Base-by-base conservation (phyloP, 2,113 vertebrate species). In the Chroicocephalus ridibundus region DNA sequence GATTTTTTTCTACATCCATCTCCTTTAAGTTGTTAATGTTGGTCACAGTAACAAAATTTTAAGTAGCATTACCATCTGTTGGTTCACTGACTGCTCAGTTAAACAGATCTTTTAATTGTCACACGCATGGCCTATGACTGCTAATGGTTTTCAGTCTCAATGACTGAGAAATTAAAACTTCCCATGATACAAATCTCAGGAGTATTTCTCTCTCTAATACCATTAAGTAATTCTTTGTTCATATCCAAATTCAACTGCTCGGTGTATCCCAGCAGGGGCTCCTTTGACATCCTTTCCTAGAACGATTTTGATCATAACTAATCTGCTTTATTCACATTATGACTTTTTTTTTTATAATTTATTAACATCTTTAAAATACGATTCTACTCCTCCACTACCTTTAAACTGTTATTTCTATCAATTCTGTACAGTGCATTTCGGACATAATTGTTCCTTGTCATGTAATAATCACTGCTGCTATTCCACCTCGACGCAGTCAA, bases 211-310 rank as follows among this genome's bases (percentile, higher is more conserved):
- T 78, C 89, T 82, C 77, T 95, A 87, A 79, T 51, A 84, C 26
- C 38, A 52, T 87, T 94, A 87, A 84, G 57, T 77, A 79, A 40
- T 64, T 89, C 84, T 96, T 89, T 89, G 72, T 91, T 95, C 86
- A 40, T 72, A 84, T 34, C 65, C n/a, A 87, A 86, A 93, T 82
- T 97, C 51, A 86, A 29, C 55, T 92, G 40, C 72, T 10, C 15
- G 51, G 20, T 47, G 83, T 94, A 22, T 91, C 77, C 83, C 77
- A 89, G 81, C 77, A 68, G 61, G 40, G 29, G 51, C 22, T 51
- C 61, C 70, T 94, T 54, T 89, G 70, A 91, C 86, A 89, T 82
- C 55, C 21, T 93, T 89, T 89, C 55, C 77, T 91, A 52, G 66
- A 91, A 68, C 44, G 15, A 79, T 92, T 93, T 82, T 81, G 40